Conservation (phyloP, 2,888 invertebrate species). For the Drosophila demipolita region DNA sequence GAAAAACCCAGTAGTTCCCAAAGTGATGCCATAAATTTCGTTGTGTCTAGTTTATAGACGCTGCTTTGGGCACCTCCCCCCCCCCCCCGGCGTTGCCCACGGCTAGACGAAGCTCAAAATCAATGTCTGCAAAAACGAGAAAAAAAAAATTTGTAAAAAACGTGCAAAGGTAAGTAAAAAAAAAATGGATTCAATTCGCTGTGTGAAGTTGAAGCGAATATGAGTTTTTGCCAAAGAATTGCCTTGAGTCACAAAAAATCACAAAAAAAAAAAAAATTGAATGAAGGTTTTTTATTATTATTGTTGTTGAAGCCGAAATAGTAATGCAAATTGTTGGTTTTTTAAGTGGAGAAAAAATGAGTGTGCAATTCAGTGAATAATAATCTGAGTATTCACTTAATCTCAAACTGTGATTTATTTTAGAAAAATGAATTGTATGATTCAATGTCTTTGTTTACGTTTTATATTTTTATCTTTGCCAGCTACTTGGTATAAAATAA, state of each 20-base stretch:
- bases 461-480: not conserved
- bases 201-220: slow-evolving; percentile 47
- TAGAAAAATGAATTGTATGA: not conserved
- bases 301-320: slow-evolving; percentile 1
- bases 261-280: not conserved
- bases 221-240: slow-evolving; percentile 50
- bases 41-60: slow-evolving; percentile 29
- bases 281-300: slow-evolving; percentile 16
- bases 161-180: slow-evolving; percentile 22
- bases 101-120: slow-evolving; percentile 51
- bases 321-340: not conserved
- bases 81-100: slow-evolving; percentile 18
- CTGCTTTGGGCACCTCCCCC: slow-evolving; percentile 21
- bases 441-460: not conserved
- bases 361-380: not conserved
- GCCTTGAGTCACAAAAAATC: slow-evolving; percentile 51
- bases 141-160: slow-evolving; percentile 3
- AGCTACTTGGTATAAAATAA: not conserved
- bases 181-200: slow-evolving; percentile 36
- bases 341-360: not conserved
- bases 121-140: slow-evolving; percentile 34
- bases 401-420: not conserved
- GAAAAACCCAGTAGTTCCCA: slow-evolving; percentile 63
- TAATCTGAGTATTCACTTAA: not conserved
- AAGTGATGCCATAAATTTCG: slow-evolving; percentile 59